Evolutionary conservation across 2,797 vertebrate species (phyloP), one percentile per base, ranked within the genome.

Genomic region (Typhlichthys subterraneus): DNA sequence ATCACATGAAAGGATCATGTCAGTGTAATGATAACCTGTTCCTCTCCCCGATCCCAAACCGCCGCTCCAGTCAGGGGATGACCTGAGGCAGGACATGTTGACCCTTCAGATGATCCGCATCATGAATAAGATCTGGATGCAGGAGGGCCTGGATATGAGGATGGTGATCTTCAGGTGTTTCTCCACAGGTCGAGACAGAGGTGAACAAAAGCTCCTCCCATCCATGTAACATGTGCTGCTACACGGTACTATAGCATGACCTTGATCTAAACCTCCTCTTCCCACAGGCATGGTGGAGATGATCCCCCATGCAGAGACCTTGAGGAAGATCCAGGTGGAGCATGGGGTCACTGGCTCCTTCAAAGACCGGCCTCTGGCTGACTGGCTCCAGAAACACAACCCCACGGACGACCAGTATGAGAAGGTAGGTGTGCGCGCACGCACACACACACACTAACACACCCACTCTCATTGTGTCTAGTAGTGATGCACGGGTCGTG

Each of bases 111-210:
- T 98, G 89, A 98, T 99, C 62, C 94, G 94, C 12, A 95, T 99
- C 88, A 99, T 99, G 97, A 97, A 96, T 88, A 97, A 97, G 88
- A 97, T 99, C 88, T 98, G 97, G 97, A 93, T 98, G 67, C 95
- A 98, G 86, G 97, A 99, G 76, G 97, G 95, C 42, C 89, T 99
- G 85, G 96, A 99, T 78, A 98, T 99, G 97, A 96, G 95, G 81
- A 98, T 98, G 96, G 96, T 99, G 76, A 95, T 96, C 76, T 99
- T 96, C 84, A 95, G 93, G 59, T 99, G 97, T 72, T 97, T 96
- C 85, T 97, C 97, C 73, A 98, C 97, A 0, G 96, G 97, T 52
- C 90, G 95, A 0, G 95, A 94, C 0, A 90, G 93, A 92, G 97
- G 97, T 98, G 79, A 87, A 42, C 2, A 5, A 14, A 23, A 42